phyloP scores from a whole-genome alignment of 2,113 vertebrate species.

The Dipodomys merriami region DNA sequence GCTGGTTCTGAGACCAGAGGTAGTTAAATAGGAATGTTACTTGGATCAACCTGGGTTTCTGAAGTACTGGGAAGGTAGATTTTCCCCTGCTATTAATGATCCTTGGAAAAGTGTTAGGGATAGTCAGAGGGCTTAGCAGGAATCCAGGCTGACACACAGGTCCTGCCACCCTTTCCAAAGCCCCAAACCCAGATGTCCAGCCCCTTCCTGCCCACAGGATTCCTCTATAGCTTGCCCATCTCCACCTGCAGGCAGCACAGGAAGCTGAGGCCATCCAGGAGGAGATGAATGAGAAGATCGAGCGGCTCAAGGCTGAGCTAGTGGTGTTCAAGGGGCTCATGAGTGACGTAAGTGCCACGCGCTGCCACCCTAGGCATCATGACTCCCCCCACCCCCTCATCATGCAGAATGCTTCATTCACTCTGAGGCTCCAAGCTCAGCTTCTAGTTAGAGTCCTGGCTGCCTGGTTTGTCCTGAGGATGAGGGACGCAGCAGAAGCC shows the following conservation, averaged over 20 bases:
- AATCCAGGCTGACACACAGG: not conserved
- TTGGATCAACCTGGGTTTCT: too few relatives aligned
- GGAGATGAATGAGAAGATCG: constrained; percentile 95
- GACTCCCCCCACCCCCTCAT: constrained; percentile 50
- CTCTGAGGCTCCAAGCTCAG: constrained; percentile 81
- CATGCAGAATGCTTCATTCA: constrained; percentile 82
- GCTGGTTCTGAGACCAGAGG: not conserved
- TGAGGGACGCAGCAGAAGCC: constrained; percentile 83
- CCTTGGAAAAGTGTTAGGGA: not conserved
- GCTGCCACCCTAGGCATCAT: not conserved
- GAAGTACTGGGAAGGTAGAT: too few relatives aligned
- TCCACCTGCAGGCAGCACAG: constrained; percentile 88
- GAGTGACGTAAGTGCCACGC: constrained; percentile 94
- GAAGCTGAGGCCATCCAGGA: constrained; percentile 94
- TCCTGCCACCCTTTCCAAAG: not conserved
- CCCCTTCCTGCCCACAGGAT: not conserved
- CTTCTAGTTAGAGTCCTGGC: constrained; percentile 85
- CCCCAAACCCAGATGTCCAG: not conserved
- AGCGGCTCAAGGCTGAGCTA: constrained; percentile 95
- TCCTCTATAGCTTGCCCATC: not conserved
- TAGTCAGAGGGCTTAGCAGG: not conserved
- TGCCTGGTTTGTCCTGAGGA: constrained; percentile 81
- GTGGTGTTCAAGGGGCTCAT: constrained; percentile 99
- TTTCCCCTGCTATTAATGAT: not conserved
- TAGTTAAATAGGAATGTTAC: not conserved